phyloP scores from a whole-genome alignment of 2,797 vertebrate species.

The Argentina silus region DNA sequence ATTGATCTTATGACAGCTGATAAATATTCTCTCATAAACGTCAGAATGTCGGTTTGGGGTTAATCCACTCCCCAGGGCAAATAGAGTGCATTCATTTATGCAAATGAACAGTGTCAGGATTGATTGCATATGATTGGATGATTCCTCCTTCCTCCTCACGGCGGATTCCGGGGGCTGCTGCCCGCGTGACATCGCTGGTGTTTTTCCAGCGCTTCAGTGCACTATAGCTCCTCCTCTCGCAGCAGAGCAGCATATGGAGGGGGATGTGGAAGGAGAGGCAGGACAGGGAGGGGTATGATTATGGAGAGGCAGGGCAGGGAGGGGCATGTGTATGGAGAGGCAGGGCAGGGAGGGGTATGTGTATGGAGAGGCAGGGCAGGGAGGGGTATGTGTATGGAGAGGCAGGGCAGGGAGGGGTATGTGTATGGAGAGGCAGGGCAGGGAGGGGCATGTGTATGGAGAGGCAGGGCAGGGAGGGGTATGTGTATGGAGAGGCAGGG shows the following conservation, averaged over 20 bases:
- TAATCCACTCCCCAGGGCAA: neutral
- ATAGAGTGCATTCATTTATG: neutral
- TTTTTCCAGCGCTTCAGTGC: slow-evolving; percentile 1
- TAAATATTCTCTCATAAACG: neutral
- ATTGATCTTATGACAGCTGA: slow-evolving; percentile 10
- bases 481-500: no score
- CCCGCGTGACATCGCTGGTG: neutral
- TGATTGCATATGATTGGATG: slow-evolving; percentile 8
- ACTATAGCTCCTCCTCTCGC: neutral
- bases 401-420: neutral
- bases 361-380: no score
- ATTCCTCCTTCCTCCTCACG: slow-evolving; percentile 10
- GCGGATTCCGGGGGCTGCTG: slow-evolving; percentile 5
- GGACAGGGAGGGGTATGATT: neutral
- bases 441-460: neutral
- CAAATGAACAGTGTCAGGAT: slow-evolving; percentile 9
- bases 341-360: neutral
- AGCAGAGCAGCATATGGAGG: neutral
- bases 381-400: neutral
- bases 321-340: neutral
- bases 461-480: neutral
- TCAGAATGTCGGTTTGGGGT: slow-evolving; percentile 1
- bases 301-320: no score
- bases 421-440: neutral
- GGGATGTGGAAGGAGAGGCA: neutral